Evolutionary conservation across 2,888 invertebrate genomes (phyloP).

Genomic region (Timema cristinae): DNA sequence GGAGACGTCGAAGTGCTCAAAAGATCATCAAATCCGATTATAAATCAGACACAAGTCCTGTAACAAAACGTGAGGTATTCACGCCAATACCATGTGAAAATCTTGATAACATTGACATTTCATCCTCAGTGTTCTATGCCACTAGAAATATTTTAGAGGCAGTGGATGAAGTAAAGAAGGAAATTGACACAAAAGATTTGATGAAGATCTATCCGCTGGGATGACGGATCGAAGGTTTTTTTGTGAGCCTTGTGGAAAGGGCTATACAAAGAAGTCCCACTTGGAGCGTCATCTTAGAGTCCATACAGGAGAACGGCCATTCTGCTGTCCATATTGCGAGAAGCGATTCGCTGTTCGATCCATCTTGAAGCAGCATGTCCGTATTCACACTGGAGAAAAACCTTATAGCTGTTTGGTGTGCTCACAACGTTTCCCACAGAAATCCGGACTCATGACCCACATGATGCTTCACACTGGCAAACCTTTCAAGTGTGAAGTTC

Average conservation of each 20-base stretch:
- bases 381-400: conserved; percentile 31
- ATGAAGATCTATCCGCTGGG: conserved; percentile 13
- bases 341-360: conserved; percentile 30
- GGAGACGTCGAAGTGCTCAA: no score
- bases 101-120: neutral
- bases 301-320: conserved; percentile 32
- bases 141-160: neutral
- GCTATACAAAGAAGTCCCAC: conserved; percentile 31
- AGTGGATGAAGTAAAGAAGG: neutral
- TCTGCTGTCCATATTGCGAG: conserved; percentile 26
- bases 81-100: conserved; percentile 2
- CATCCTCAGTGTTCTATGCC: neutral
- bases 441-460: conserved; percentile 31
- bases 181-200: neutral
- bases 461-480: conserved; percentile 32
- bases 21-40: no score
- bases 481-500: conserved; percentile 30
- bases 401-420: conserved; percentile 30
- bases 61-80: conserved; percentile 1
- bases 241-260: conserved; percentile 29
- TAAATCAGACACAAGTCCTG: neutral
- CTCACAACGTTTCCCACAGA: conserved; percentile 29
- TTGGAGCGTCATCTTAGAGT: conserved; percentile 30
- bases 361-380: conserved; percentile 30
- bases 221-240: conserved; percentile 27